Evolutionary conservation across 2,888 invertebrate species (phyloP).

Genomic region (Ochropleura leucogaster): DNA sequence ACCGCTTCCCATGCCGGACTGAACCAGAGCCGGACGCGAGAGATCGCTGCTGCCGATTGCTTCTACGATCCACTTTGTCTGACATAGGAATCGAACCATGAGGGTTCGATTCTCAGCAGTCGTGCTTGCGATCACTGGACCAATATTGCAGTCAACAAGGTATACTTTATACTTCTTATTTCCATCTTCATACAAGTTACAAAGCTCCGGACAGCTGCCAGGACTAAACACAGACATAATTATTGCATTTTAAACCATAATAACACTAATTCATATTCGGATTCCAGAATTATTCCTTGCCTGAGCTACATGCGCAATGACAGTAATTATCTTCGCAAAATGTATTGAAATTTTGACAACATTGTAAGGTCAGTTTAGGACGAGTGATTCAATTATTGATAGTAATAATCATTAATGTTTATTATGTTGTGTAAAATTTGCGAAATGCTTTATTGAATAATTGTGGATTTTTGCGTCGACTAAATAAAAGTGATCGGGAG

Average conservation of each 20-base stretch:
- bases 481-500: background rate
- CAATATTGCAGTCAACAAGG: too few species aligned
- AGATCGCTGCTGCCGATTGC: too few species aligned
- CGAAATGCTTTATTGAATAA: slow-evolving; percentile 73
- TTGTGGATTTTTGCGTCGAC: slow-evolving; percentile 25
- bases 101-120: too few species aligned
- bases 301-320: background rate
- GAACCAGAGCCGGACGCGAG: too few species aligned
- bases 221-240: background rate
- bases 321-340: slow-evolving; percentile 32
- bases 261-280: slow-evolving; percentile 5
- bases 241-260: slow-evolving; percentile 33
- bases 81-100: too few species aligned
- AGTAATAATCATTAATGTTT: slow-evolving; percentile 37
- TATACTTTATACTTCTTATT: background rate
- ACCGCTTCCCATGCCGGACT: too few species aligned
- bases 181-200: background rate
- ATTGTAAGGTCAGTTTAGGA: slow-evolving; percentile 47
- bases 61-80: too few species aligned
- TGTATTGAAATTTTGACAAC: slow-evolving; percentile 34
- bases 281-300: slow-evolving; percentile 15
- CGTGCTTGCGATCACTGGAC: too few species aligned
- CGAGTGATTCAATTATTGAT: slow-evolving; percentile 30
- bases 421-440: slow-evolving; percentile 73
- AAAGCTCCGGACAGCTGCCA: background rate